Base-by-base conservation (phyloP, 1,140 invertebrate genomes). In the Pogonognathellus flavescens region DNA sequence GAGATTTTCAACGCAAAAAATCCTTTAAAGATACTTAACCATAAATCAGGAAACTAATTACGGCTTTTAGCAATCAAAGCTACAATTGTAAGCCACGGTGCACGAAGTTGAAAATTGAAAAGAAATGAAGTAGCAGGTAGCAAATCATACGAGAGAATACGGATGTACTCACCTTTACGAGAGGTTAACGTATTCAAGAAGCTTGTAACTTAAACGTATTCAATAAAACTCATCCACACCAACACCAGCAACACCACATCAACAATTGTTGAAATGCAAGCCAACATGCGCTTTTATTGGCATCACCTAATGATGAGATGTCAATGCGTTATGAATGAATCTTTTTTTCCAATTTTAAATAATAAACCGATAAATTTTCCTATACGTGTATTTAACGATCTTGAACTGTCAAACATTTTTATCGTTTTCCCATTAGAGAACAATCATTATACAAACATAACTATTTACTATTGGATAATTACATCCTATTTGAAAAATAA, bases 41-140 rank as follows among this genome's bases (percentile, higher is more conserved):
- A 76, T 76, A 76, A 76, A 76, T 76, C 70, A 76, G 70, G 31
- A 76, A 76, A 76, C 31, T 76, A 76, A 76, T 76, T 76, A 76
- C 70, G 41, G 70, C 70, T 76, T 76, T 76, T 76, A 76, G 70
- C 70, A 76, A 76, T 50, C 31, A 76, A 76, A 76, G n/a, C 25
- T 76, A 49, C 62, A 49, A 50, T 50, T 49, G 70, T 50, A 49
- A 50, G 41, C 41, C 41, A 76, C 3, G 8, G 13, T 41, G 70
- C 70, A 76, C 70, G 70, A 76, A 76, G 70, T 76, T 18, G n/a
- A 76, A 76, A 76, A 76, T 76, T 76, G 70, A 49, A 76, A 55
- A 76, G 70, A 76, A 76, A n/a, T 76, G 70, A 76, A 76, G 70
- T 76, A 76, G 70, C 70, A 25, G 41, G 4, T 72, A 49, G 31